Base-by-base conservation (phyloP, 2,888 invertebrate genomes). In the Synanthedon myopaeformis region DNA sequence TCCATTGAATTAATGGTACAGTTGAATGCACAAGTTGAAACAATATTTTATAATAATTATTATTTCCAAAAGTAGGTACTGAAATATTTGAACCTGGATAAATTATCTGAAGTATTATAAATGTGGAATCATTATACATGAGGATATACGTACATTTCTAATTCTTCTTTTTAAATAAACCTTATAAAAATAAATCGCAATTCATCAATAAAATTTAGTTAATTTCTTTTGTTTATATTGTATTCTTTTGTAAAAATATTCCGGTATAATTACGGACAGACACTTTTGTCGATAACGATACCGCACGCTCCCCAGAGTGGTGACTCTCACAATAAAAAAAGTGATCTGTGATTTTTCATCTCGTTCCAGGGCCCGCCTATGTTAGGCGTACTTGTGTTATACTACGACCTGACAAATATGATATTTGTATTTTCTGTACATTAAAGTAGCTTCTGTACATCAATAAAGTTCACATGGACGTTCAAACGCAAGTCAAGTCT, bases 261-360 rank as follows among this genome's bases (percentile, higher is more conserved):
- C 10, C 35, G 3, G 10, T 10, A 10, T 35, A 35, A 35, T 35
- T 35, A 35, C 35, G 8, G 35, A 35, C 35, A 45, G 45, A 65
- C 75, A 74, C 72, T 79, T 79, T 70, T 78, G 67, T 69, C 57
- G 59, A 64, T 75, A 76, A 80, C 75, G 74, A 72, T 71, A 69
- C 75, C 57, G 63, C 60, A 56, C 61, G 66, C 70, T 55, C 71
- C 75, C 80, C 59, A 55, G 74, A 72, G 76, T 74, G 74, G 79
- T 75, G 79, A 79, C 74, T 79, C 65, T 62, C 66, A 67, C 74
- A 74, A 77, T 79, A 81, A 82, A 82, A 78, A 79, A 73, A 81
- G 75, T 77, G 76, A 72, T 79, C 84, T 78, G 84, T 79, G 82
- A 84, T 84, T 84, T 83, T 83, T 84, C 84, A 83, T 84, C 81